Conservation (phyloP, 2,888 invertebrate species). For the Dermolepida albohirtum region DNA sequence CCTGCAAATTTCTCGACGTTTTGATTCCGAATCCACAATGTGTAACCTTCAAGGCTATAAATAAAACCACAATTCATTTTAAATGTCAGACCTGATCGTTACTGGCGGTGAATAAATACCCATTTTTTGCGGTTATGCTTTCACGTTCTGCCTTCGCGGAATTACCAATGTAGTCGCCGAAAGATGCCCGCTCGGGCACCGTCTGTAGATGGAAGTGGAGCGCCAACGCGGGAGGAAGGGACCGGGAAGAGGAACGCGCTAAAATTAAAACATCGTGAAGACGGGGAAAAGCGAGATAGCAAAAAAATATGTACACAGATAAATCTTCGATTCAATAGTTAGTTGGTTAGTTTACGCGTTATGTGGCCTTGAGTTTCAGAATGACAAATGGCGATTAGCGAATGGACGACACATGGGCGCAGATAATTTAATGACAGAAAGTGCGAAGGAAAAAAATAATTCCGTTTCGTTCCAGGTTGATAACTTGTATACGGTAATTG, state of each 20-base stretch:
- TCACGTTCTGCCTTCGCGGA: constrained; percentile 1
- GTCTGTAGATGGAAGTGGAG: too few relatives aligned
- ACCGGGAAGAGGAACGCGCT: not conserved
- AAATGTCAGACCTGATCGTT: constrained; percentile 50
- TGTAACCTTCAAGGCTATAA: constrained; percentile 43
- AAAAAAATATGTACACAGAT: constrained; percentile 13
- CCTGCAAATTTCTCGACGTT: constrained; percentile 13
- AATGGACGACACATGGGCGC: too few relatives aligned
- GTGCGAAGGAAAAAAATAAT: too few relatives aligned
- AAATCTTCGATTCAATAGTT: not conserved
- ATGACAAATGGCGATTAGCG: not conserved
- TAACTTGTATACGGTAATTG: too few relatives aligned
- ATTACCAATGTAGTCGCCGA: constrained; percentile 4
- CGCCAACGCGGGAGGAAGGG: too few relatives aligned
- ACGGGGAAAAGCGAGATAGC: constrained; percentile 8
- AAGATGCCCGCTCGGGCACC: too few relatives aligned
- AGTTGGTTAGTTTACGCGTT: constrained; percentile 6
- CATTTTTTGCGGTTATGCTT: constrained; percentile 4
- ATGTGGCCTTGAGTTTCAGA: constrained; percentile 2
- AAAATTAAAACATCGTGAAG: constrained; percentile 7
- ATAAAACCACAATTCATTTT: constrained; percentile 52
- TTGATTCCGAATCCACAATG: constrained; percentile 7
- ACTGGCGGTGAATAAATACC: constrained; percentile 31
- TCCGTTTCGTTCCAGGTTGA: too few relatives aligned
- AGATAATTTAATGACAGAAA: too few relatives aligned